Percentiles rank a stretch among this genome's conserved stretches.
Evolutionary conservation across 2,113 vertebrate species (phyloP).

Genomic region (Chionodraco myersi): DNA sequence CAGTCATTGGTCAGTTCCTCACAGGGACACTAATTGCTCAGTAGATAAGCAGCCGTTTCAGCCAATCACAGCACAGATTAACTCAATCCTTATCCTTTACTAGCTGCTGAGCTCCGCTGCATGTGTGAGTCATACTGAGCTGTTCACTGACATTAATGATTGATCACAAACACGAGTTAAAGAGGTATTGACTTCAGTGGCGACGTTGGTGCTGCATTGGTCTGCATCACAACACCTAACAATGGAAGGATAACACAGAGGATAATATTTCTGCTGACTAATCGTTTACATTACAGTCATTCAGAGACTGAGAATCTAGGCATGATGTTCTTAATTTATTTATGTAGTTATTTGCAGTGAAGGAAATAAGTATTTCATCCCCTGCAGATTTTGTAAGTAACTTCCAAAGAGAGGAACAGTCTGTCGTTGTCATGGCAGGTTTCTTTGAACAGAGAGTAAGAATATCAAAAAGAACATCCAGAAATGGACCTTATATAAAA

Average conservation of each 20-base stretch:
- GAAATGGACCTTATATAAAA: too few relatives aligned
- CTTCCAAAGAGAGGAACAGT: too few relatives aligned
- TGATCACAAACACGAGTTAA: background rate
- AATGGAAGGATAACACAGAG: too few relatives aligned
- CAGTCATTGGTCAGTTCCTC: constrained; percentile 1
- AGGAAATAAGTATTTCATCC: too few relatives aligned
- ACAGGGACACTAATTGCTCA: constrained; percentile 2
- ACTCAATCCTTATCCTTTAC: constrained; percentile 58
- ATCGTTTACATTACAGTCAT: too few relatives aligned
- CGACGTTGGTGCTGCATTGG: background rate
- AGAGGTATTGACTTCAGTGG: background rate
- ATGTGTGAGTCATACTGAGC: background rate
- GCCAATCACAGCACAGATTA: constrained; percentile 69
- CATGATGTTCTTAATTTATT: too few relatives aligned
- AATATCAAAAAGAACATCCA: too few relatives aligned
- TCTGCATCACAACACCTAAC: background rate
- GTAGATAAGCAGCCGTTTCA: constrained; percentile 17
- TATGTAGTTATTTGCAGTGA: too few relatives aligned
- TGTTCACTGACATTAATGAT: background rate
- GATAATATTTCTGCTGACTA: background rate
- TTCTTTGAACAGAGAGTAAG: too few relatives aligned
- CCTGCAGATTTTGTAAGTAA: too few relatives aligned
- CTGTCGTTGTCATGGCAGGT: too few relatives aligned
- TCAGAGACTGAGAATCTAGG: too few relatives aligned
- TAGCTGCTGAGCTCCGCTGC: background rate